phyloP scores from a whole-genome alignment of 2,888 invertebrate genomes.

The Lasius fuliginosus region DNA sequence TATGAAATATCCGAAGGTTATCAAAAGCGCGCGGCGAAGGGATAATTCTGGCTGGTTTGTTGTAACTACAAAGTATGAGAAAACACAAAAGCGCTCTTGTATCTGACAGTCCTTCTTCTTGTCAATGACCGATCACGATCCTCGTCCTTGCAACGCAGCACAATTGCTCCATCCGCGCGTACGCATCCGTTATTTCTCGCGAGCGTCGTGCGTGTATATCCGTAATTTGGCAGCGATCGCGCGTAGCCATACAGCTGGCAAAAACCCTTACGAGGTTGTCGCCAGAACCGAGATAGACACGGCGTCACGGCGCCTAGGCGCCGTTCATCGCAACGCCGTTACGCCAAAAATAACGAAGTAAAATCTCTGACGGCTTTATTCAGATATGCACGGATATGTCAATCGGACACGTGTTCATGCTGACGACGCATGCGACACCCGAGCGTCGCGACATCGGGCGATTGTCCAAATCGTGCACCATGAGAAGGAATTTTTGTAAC shows the following conservation, averaged over 20 bases:
- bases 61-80: not conserved
- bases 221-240: slow-evolving; percentile 65
- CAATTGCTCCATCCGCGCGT: slow-evolving; percentile 43
- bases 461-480: slow-evolving; percentile 48
- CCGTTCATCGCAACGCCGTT: slow-evolving; percentile 64
- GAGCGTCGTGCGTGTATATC: not conserved
- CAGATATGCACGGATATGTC: slow-evolving; percentile 59
- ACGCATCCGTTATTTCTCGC: slow-evolving; percentile 4
- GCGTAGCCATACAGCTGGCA: slow-evolving; percentile 39
- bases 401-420: slow-evolving; percentile 57
- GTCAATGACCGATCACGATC: slow-evolving; percentile 6
- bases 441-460: slow-evolving; percentile 41
- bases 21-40: not conserved
- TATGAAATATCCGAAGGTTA: not conserved
- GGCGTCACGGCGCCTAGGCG: slow-evolving; percentile 75
- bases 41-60: not conserved
- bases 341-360: slow-evolving; percentile 74
- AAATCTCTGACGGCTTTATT: slow-evolving; percentile 55
- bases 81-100: slow-evolving; percentile 17
- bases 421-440: slow-evolving; percentile 29
- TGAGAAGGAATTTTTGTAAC: not conserved
- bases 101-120: slow-evolving; percentile 4
- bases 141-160: slow-evolving; percentile 36
- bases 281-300: slow-evolving; percentile 74
- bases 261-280: slow-evolving; percentile 75